These are phyloP conservation scores for Brachionus sp. DNA, from an alignment of 1,140 invertebrate genomes.

Conservation along the genomic window DNA sequence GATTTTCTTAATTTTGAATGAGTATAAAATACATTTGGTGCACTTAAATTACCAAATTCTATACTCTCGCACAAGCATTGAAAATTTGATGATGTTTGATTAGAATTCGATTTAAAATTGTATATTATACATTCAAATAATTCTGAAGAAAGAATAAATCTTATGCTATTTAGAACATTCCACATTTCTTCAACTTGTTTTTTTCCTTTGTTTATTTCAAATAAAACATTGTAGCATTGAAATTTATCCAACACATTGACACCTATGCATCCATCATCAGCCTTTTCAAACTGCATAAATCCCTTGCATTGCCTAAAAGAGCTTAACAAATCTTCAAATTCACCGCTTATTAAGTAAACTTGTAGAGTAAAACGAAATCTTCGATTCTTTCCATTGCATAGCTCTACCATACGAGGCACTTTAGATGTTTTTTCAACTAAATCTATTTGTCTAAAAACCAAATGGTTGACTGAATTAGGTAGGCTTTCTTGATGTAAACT, in stretches of 20 bases:
- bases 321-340: background rate
- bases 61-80: background rate
- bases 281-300: background rate
- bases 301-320: background rate
- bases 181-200: background rate
- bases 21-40: background rate
- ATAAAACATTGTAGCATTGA: background rate
- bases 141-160: background rate
- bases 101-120: background rate
- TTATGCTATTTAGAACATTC: background rate
- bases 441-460: background rate
- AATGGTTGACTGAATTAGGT: too few species aligned
- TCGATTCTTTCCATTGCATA: background rate
- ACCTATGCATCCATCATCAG: background rate
- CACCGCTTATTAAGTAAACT: background rate
- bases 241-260: background rate
- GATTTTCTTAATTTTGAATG: background rate
- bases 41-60: background rate
- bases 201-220: conserved; percentile 2
- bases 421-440: background rate
- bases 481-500: background rate
- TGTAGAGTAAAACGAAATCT: background rate
- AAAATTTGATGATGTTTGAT: background rate
- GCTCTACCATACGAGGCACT: background rate
- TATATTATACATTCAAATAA: background rate